Percentiles rank a stretch among this genome's conserved stretches.
Evolutionary conservation across 2,888 invertebrate genomes (phyloP).

Genomic region (Heliothis peltigera): DNA sequence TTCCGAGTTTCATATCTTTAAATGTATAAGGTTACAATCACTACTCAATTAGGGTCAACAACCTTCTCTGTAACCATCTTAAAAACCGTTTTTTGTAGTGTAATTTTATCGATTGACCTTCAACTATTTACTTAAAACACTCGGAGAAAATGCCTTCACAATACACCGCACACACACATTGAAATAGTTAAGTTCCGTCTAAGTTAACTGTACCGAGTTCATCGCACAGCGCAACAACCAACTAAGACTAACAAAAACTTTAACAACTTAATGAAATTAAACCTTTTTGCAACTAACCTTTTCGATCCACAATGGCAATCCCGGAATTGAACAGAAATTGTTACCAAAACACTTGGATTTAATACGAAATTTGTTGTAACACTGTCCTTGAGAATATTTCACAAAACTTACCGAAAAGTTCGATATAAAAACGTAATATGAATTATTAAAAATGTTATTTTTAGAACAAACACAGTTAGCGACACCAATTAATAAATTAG

Average conservation of each 20-base stretch:
- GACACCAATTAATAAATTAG: constrained; percentile 75
- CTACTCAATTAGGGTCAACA: constrained; percentile 31
- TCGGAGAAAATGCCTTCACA: constrained; percentile 42
- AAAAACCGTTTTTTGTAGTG: constrained; percentile 9
- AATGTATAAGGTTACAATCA: constrained; percentile 42
- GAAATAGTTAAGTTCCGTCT: constrained; percentile 48
- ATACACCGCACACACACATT: constrained; percentile 34
- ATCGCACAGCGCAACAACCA: constrained; percentile 33
- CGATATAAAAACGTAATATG: constrained; percentile 19
- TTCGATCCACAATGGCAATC: constrained; percentile 73
- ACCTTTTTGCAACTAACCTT: constrained; percentile 65
- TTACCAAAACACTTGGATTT: constrained; percentile 68
- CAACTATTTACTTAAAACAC: constrained; percentile 38
- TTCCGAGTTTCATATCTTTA: constrained; percentile 14
- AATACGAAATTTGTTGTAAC: constrained; percentile 74
- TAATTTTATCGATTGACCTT: constrained; percentile 36
- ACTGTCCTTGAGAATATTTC: constrained; percentile 77
- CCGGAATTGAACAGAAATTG: constrained; percentile 78
- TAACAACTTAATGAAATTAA: constrained; percentile 36
- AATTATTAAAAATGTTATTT: constrained; percentile 46
- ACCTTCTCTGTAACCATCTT: constrained; percentile 29
- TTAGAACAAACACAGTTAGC: constrained; percentile 66
- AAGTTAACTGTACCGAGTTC: constrained; percentile 61
- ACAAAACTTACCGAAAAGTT: constrained; percentile 65
- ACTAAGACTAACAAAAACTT: constrained; percentile 37